Evolutionary conservation across 1,140 invertebrate genomes (phyloP), one percentile per base, ranked within the genome.

Genomic region (Heliconius eleuchia): DNA sequence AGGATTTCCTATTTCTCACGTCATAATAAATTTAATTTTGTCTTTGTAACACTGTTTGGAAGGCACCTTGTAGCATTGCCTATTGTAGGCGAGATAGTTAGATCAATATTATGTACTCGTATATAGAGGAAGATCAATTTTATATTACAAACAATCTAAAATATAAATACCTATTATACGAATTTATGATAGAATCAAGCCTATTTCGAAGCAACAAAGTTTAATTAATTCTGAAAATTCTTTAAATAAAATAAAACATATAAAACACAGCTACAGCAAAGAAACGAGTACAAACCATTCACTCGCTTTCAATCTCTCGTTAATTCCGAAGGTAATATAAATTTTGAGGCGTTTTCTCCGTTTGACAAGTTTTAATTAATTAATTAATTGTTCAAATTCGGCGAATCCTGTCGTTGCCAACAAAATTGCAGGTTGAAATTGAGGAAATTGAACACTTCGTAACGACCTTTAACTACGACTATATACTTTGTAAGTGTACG

Each of bases 361-460:
- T 66, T 66, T 66, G 60, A 66, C 60, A 66, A 66, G 60, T 66
- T 66, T 66, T 66, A 66, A 66, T 66, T 66, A 66, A 27, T 66
- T 66, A 66, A 66, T 66, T 30, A 66, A 66, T 66, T 66, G 60
- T 66, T 66, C 27, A 66, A 66, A 66, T 66, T 66, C 30, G 60
- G 23, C 60, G 60, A 66, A 66, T 27, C 23, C 60, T 30, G 60
- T 66, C 23, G 60, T 66, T 66, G 5, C 13, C 60, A 66, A 30
- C 23, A 0, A n/a, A 66, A 66, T 66, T 30, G 23, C 30, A 66
- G 60, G 27, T 30, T 66, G 11, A 30, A 66, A 66, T 23, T 60
- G 60, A 66, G 13, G 60, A 66, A 27, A 66, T 30, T 66, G 23
- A 66, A 66, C 60, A 30, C 60, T 66, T 66, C 60, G 23, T 30